A percentile compares a stretch with the other conserved stretches of the same genome.
phyloP scores from a whole-genome alignment of 2,888 invertebrate species.

The Limnephilus lunatus region DNA sequence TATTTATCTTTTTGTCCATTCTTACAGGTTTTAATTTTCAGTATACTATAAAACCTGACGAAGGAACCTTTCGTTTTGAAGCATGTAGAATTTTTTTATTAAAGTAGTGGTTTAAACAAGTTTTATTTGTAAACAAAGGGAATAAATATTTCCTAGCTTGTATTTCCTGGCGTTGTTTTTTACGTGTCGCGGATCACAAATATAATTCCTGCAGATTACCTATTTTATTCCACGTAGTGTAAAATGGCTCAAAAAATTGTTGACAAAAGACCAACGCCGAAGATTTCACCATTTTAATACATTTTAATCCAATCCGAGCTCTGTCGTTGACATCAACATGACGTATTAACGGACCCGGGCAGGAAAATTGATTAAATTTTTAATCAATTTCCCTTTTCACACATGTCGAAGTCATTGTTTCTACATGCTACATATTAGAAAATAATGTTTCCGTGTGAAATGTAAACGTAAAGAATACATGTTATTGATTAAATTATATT shows the following conservation, averaged over 20 bases:
- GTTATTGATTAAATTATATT: too few species aligned
- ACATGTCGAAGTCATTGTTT: not conserved
- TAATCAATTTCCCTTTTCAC: not conserved
- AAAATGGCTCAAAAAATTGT: not conserved
- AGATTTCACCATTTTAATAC: not conserved
- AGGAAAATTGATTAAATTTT: not conserved
- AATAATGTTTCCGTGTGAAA: not conserved
- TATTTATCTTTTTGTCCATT: too few species aligned
- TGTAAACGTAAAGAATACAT: not conserved
- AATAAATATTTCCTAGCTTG: not conserved
- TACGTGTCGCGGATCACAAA: not conserved
- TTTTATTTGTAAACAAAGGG: too few species aligned
- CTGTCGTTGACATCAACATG: not conserved
- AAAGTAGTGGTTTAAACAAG: too few species aligned
- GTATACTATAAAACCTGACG: too few species aligned
- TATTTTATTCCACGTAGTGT: not conserved
- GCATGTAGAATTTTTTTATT: too few species aligned
- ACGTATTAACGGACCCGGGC: not conserved
- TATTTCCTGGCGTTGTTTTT: not conserved
- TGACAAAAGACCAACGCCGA: not conserved
- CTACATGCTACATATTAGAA: not conserved
- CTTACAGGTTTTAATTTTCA: too few species aligned
- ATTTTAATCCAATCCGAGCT: not conserved
- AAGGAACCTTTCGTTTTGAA: too few species aligned
- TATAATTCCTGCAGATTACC: not conserved